A percentile compares a stretch with the other conserved stretches of the same genome.
These are phyloP conservation scores for Gobionotothen gibberifrons DNA, from an alignment of 2,797 vertebrate species.

Conservation along the genomic window DNA sequence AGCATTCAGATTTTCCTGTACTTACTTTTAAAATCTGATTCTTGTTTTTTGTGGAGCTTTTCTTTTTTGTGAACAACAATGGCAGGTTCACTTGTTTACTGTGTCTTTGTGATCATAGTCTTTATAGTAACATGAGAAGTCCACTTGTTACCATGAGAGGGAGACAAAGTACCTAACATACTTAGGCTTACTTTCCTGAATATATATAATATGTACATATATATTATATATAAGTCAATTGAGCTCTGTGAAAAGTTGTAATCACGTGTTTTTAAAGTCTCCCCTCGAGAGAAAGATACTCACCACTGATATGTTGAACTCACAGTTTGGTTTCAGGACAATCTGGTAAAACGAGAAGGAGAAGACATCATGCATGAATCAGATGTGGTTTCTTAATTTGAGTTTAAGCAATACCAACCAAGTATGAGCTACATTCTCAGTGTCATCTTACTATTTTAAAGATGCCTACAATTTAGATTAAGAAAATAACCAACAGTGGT, in stretches of 20 bases:
- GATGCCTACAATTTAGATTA: too few species aligned
- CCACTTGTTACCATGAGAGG: slow-evolving; percentile 64
- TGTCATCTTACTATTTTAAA: too few species aligned
- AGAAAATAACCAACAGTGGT: too few species aligned
- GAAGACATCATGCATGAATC: not conserved
- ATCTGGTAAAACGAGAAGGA: slow-evolving; percentile 9
- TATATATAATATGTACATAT: too few species aligned
- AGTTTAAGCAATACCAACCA: not conserved
- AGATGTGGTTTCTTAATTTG: slow-evolving; percentile 3
- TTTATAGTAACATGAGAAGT: slow-evolving; percentile 15
- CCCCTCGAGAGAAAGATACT: not conserved
- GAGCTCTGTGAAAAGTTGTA: not conserved
- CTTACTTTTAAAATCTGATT: rapidly evolving
- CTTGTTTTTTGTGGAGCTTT: not conserved
- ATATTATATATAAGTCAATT: not conserved
- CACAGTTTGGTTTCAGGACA: not conserved
- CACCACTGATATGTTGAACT: not conserved
- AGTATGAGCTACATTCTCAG: not conserved
- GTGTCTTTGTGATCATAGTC: not conserved
- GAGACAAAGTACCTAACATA: slow-evolving; percentile 57
- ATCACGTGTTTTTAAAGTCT: not conserved
- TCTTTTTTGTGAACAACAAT: slow-evolving; percentile 4
- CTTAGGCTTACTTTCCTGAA: not conserved
- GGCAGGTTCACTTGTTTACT: not conserved
- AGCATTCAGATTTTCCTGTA: not conserved